Evolutionary conservation across 1,140 invertebrate species (phyloP).

Genomic region (Magallana ariakensis): DNA sequence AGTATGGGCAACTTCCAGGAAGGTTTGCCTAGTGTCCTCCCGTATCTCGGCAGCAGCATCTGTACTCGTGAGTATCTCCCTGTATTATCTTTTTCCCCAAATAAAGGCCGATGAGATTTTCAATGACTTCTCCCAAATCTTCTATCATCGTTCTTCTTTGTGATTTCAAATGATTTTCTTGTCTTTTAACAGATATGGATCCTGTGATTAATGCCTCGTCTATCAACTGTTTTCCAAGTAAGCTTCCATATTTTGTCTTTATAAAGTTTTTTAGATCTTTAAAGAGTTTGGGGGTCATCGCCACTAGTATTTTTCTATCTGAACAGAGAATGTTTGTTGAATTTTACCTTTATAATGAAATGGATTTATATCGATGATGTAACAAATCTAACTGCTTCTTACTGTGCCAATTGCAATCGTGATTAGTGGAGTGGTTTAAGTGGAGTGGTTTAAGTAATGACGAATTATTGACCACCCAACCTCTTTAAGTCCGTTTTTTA

Average conservation of each 20-base stretch:
- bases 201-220: conserved; percentile 55
- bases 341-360: no score
- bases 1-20: conserved; percentile 62
- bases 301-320: no score
- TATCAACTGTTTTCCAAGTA: conserved; percentile 64
- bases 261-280: background rate
- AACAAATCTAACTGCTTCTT: no score
- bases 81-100: background rate
- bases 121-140: background rate
- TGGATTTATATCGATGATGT: no score
- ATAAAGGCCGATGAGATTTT: background rate
- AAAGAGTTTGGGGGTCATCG: no score
- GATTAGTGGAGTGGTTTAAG: no score
- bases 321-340: no score
- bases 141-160: no score
- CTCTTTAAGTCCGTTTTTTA: no score
- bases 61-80: conserved; percentile 53
- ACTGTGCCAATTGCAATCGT: no score
- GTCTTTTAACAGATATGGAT: conserved; percentile 50
- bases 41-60: conserved; percentile 63
- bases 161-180: background rate
- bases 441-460: no score
- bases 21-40: conserved; percentile 59
- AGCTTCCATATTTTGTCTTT: conserved; percentile 36
- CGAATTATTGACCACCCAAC: no score